Conservation (phyloP, 1,140 invertebrate genomes). For the Eumaeus atala region DNA sequence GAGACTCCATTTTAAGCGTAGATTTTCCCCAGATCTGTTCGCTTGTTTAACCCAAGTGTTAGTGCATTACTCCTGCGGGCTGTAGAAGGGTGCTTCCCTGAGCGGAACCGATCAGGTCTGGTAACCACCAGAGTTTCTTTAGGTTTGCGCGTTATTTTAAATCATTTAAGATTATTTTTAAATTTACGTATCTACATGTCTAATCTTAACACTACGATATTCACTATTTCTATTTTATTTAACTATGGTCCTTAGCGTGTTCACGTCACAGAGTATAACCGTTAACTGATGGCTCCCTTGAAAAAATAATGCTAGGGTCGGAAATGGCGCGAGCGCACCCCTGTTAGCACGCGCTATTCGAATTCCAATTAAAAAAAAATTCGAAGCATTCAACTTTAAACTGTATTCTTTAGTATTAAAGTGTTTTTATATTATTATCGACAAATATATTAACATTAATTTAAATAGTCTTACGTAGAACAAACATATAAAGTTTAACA, state of each 20-base stretch:
- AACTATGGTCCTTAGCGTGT: constrained; percentile 21
- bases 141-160: constrained; percentile 13
- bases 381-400: background rate
- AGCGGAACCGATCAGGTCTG: constrained; percentile 43
- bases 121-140: constrained; percentile 27
- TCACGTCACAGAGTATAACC: constrained; percentile 35
- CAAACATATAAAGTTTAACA: background rate
- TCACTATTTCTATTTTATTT: background rate
- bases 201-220: constrained; percentile 4
- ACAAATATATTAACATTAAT: background rate
- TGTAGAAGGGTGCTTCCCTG: constrained; percentile 33
- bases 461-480: background rate
- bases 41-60: constrained; percentile 21
- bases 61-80: constrained; percentile 38
- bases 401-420: constrained; percentile 4
- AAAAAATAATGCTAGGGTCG: constrained; percentile 49
- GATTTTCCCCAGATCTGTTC: constrained; percentile 29
- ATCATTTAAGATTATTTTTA: constrained; percentile 12
- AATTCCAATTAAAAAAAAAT: constrained; percentile 23
- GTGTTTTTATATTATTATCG: constrained; percentile 11
- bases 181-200: constrained; percentile 1
- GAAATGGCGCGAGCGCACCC: constrained; percentile 63
- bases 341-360: constrained; percentile 51
- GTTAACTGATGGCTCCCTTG: constrained; percentile 47
- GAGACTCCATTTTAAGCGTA: constrained; percentile 64